These are phyloP conservation scores for Smutsia gigantea DNA, from an alignment of 2,797 vertebrate genomes.

Conservation along the genomic window DNA sequence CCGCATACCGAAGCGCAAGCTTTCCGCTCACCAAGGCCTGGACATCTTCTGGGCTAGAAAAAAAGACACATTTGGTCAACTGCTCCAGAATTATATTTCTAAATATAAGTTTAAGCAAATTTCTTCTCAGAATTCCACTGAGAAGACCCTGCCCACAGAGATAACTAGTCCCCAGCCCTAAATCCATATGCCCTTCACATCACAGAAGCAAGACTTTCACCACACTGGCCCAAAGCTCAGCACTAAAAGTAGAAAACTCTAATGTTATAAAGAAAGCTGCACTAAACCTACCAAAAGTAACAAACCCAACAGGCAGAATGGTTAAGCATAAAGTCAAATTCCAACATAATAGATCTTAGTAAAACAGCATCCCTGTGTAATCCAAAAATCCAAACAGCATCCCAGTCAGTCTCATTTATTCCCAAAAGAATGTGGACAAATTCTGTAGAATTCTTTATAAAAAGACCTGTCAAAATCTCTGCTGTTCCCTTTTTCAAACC, in stretches of 20 bases:
- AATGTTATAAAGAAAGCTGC: neutral
- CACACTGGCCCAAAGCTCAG: slow-evolving; percentile 14
- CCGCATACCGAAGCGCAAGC: slow-evolving; percentile 95
- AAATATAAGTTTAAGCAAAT: slow-evolving; percentile 25
- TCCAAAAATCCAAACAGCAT: slow-evolving; percentile 2
- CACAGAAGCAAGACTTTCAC: neutral
- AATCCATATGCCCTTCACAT: neutral
- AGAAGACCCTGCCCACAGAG: neutral
- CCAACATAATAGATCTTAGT: neutral
- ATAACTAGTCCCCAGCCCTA: neutral
- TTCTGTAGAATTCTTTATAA: slow-evolving; percentile 17
- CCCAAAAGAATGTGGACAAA: neutral
- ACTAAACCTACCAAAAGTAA: neutral
- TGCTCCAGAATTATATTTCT: slow-evolving; percentile 12
- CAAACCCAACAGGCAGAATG: neutral
- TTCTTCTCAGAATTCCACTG: slow-evolving; percentile 9
- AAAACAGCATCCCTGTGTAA: slow-evolving; percentile 27
- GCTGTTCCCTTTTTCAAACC: neutral
- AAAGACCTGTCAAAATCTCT: neutral
- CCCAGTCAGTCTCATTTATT: neutral
- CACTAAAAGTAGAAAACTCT: neutral
- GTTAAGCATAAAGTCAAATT: neutral
- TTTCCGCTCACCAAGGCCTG: slow-evolving; percentile 97
- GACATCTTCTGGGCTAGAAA: slow-evolving; percentile 95
- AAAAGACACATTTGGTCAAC: slow-evolving; percentile 57